phyloP scores from a whole-genome alignment of 1,140 invertebrate species.

The Pseudomyrmex concolor region DNA sequence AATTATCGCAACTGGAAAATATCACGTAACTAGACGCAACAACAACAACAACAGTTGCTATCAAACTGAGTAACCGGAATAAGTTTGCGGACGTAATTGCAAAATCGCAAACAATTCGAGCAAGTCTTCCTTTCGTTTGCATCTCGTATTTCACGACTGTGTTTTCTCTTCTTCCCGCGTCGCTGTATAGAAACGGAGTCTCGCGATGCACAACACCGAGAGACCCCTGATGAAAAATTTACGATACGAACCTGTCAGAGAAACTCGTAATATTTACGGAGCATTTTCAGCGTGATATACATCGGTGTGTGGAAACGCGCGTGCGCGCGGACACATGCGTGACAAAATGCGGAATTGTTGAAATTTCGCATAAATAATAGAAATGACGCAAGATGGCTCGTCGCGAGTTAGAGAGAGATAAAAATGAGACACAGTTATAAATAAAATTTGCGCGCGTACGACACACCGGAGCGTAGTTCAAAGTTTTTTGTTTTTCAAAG shows the following conservation, averaged over 20 bases:
- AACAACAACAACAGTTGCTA: too few relatives aligned
- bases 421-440: too few relatives aligned
- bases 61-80: too few relatives aligned
- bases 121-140: neutral
- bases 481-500: neutral
- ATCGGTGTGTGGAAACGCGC: neutral
- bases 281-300: neutral
- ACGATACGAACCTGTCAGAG: neutral
- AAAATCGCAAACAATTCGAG: neutral
- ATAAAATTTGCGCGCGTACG: neutral
- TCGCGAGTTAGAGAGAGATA: neutral
- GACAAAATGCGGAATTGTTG: neutral
- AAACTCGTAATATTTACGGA: constrained; percentile 20
- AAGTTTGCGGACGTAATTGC: neutral
- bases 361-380: constrained; percentile 5
- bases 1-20: too few relatives aligned
- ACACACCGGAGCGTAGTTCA: neutral
- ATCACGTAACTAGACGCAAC: too few relatives aligned
- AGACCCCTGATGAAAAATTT: constrained; percentile 14
- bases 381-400: neutral
- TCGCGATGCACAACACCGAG: neutral
- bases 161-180: neutral
- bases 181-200: neutral
- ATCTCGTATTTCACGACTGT: neutral
- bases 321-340: neutral